These are phyloP conservation scores for Gallinago solitaria DNA, from an alignment of 2,797 vertebrate genomes.

Conservation along the genomic window DNA sequence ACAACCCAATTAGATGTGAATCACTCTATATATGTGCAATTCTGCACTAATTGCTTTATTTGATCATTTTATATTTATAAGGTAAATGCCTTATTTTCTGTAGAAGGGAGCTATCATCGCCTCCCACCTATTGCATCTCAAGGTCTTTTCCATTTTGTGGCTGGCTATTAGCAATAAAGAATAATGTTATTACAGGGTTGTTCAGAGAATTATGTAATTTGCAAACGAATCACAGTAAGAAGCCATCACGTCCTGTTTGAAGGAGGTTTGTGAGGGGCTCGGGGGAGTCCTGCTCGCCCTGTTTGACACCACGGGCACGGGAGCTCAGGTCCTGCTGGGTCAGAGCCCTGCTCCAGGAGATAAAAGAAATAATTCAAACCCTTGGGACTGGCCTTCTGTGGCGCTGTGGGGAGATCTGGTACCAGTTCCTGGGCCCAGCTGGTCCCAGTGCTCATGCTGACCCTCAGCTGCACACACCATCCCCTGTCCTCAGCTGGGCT, in stretches of 20 bases:
- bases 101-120: neutral
- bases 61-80: conserved; percentile 47
- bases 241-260: accelerated
- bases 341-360: neutral
- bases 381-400: neutral
- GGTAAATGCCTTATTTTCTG: conserved; percentile 41
- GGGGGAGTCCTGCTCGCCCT: accelerated
- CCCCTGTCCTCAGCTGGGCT: accelerated
- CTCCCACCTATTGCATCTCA: neutral
- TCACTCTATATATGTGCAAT: conserved; percentile 16
- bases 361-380: accelerated
- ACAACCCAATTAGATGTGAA: conserved; percentile 49
- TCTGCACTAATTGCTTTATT: conserved; percentile 42
- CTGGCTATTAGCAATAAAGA: conserved; percentile 20
- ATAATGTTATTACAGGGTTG: neutral
- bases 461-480: accelerated
- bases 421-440: neutral
- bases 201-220: neutral
- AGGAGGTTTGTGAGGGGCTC: neutral
- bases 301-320: accelerated
- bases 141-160: conserved; percentile 12
- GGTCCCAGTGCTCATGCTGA: accelerated
- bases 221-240: neutral
- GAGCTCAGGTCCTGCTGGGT: neutral
- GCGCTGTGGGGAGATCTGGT: neutral